phyloP scores from a whole-genome alignment of 2,888 invertebrate species.

The Mimumesa dahlbomi region DNA sequence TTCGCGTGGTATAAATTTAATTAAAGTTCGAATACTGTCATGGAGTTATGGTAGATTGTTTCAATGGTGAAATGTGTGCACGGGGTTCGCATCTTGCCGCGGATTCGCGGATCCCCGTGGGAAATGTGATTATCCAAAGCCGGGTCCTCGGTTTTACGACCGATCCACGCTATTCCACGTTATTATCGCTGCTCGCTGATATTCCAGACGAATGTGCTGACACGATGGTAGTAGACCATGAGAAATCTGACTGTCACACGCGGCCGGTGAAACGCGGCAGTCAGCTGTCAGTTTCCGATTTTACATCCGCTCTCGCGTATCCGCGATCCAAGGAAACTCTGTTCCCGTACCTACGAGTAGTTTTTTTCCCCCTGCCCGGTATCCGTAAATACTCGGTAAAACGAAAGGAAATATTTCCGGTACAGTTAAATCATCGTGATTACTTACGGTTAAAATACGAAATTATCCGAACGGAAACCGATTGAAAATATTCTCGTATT shows the following conservation, averaged over 20 bases:
- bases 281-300: constrained; percentile 11
- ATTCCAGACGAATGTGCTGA: constrained; percentile 26
- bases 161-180: constrained; percentile 11
- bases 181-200: constrained; percentile 34
- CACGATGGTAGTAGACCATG: constrained; percentile 6
- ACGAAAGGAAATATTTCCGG: too few relatives aligned
- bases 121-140: constrained; percentile 20
- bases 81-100: neutral
- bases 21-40: neutral
- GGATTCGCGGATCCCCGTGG: constrained; percentile 9
- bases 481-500: constrained; percentile 8
- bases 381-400: too few relatives aligned
- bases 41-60: too few relatives aligned
- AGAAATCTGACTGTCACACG: constrained; percentile 10
- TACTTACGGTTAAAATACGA: too few relatives aligned
- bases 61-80: neutral
- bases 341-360: too few relatives aligned
- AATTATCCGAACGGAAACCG: too few relatives aligned
- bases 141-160: constrained; percentile 22
- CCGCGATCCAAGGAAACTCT: too few relatives aligned
- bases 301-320: too few relatives aligned
- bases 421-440: too few relatives aligned
- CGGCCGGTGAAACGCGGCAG: constrained; percentile 6
- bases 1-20: neutral
- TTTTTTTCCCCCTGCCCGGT: neutral